Evolutionary conservation across 2,113 vertebrate genomes (phyloP), one percentile per base, ranked within the genome.

Genomic region (Zosterops borbonicus): DNA sequence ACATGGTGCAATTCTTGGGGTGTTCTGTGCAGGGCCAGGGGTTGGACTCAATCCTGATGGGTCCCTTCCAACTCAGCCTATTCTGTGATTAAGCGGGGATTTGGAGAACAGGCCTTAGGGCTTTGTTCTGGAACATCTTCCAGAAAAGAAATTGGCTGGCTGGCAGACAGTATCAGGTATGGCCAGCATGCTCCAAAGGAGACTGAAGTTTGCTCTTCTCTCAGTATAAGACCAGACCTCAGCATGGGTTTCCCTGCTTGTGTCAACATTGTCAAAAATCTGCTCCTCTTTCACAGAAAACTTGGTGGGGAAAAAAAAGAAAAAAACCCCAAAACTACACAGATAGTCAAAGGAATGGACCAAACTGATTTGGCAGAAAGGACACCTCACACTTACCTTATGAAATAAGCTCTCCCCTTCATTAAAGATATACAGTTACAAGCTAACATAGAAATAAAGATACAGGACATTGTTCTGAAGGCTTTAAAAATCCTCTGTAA

Each of bases 401-500:
- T 12, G 6, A 78, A 70, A 52, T 67, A 86, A 52, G 13, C 14
- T 21, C 28, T 75, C n/a, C 6, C 11, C 55, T 91, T 94, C 62
- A 75, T 39, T 78, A 77, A 80, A 88, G 37, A 53, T 44, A 70
- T 4, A 63, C 13, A 21, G 41, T 73, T 83, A 81, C 69, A 81
- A 69, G 41, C 18, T 46, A 87, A 47, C 25, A 68, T 5, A 84
- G 52, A 90, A 87, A 73, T 81, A 86, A 86, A 47, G 47, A 81
- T 64, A 71, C n/a, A 71, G 52, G 49, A 64, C 15, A 69, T 68
- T 88, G 56, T 84, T 94, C 71, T 4, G 14, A 84, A 94, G 76
- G 60, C 56, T 94, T 86, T 25, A 69, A 82, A 92, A 73, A 49
- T 62, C 63, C 44, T 64, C 79, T 92, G 60, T 92, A 94, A 96